Evolutionary conservation across 2,888 invertebrate species (phyloP), one percentile per base, ranked within the genome.

Genomic region (Papilio elwesi): DNA sequence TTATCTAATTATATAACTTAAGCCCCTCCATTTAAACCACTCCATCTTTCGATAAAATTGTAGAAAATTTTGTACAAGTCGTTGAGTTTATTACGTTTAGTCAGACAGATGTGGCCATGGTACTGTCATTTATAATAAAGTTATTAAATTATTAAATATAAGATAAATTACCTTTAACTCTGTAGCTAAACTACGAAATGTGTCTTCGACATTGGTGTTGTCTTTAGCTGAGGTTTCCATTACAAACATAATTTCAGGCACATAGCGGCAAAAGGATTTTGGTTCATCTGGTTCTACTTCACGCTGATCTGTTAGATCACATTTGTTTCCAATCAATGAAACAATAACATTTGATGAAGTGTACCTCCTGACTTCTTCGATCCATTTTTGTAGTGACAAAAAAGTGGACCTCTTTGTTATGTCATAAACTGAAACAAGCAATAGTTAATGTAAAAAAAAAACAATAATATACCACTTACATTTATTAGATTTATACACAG

Each of bases 351-450:
- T 97, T 47, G 97, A 97, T 26, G 98, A 98, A 69, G 99, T 98
- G 86, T 99, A 99, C 83, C 97, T 96, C 78, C 98, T 95, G 1
- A 99, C 98, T 94, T 99, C 99, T 85, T 99, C 99, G 77, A 99
- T 96, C 99, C 99, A 99, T 87, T 98, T 96, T 87, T 98, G 97
- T 71, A 99, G 94, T 80, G 97, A 98, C 76, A 98, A 94, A 92
- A 99, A 99, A 59, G 98, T 97, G 70, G 98, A 96, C 74, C 97
- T 94, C 86, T 98, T 98, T 75, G 99, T 98, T 78, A 99, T 98
- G 90, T 99, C 99, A 90, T 99, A 99, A 49, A 98, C 99, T 96
- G 90, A 70, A 93, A 26, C 26, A 26, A 26, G 26, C 26, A 26
- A 26, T 26, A 26, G 26, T 26, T 26, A 26, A 26, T 26, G n/a